A percentile compares a stretch with the other conserved stretches of the same genome.
Evolutionary conservation across 2,888 invertebrate species (phyloP).

Genomic region (Ephialtes manifestator): DNA sequence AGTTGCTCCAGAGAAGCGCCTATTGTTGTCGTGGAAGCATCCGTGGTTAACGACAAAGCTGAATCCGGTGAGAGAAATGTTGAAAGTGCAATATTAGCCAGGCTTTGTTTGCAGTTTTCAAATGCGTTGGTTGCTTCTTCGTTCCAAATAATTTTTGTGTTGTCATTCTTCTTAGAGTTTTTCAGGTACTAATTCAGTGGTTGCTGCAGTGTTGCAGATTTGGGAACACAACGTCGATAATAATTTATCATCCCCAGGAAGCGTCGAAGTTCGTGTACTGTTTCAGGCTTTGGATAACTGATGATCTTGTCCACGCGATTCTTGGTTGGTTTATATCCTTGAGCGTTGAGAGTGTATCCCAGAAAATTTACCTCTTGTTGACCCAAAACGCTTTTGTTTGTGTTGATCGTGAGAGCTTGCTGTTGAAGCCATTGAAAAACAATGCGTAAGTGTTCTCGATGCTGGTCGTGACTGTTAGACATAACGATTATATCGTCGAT

Average conservation of each 20-base stretch:
- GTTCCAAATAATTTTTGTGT: too few species aligned
- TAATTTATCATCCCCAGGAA: too few species aligned
- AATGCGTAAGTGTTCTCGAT: slow-evolving; percentile 27
- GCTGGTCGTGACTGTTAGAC: slow-evolving; percentile 40
- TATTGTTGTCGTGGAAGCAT: slow-evolving; percentile 61
- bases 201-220: too few species aligned
- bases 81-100: slow-evolving; percentile 34
- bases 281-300: too few species aligned
- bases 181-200: too few species aligned
- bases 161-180: too few species aligned
- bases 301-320: too few species aligned
- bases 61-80: slow-evolving; percentile 31
- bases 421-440: slow-evolving; percentile 39
- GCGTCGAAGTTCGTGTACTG: too few species aligned
- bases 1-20: slow-evolving; percentile 56
- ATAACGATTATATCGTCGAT: slow-evolving; percentile 54
- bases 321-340: slow-evolving; percentile 22
- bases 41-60: slow-evolving; percentile 51
- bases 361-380: slow-evolving; percentile 39
- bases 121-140: too few species aligned
- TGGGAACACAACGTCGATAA: too few species aligned
- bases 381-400: slow-evolving; percentile 52
- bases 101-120: slow-evolving; percentile 31
- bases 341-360: slow-evolving; percentile 23
- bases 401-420: slow-evolving; percentile 42